Evolutionary conservation across 1,140 invertebrate species (phyloP).

Genomic region (Cryptotermes secundus): DNA sequence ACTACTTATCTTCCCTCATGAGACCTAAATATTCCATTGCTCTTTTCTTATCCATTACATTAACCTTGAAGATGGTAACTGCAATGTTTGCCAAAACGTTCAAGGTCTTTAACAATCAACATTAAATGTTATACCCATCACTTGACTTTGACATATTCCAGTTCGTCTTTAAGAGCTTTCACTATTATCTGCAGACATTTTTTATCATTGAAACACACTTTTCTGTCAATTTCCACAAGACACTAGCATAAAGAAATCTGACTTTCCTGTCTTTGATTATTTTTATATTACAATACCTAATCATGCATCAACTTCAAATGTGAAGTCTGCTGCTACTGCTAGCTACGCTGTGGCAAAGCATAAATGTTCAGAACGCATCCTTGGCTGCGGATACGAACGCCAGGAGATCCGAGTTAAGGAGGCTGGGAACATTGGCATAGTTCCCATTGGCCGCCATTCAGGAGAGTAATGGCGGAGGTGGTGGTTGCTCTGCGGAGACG

Average conservation of each 20-base stretch:
- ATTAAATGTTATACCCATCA: neutral
- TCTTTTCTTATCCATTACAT: too few relatives aligned
- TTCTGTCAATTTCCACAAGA: neutral
- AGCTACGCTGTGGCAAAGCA: neutral
- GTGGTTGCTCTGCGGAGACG: slow-evolving; percentile 31
- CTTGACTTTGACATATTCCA: neutral
- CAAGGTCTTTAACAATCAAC: too few relatives aligned
- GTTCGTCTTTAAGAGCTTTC: neutral
- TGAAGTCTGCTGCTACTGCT: neutral
- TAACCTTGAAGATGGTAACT: too few relatives aligned
- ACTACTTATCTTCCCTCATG: too few relatives aligned
- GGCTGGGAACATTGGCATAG: slow-evolving; percentile 33
- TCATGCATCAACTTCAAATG: neutral
- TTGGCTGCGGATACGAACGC: slow-evolving; percentile 43
- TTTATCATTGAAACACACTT: neutral
- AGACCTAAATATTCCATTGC: too few relatives aligned
- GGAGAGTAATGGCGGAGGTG: slow-evolving; percentile 36
- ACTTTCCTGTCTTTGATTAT: neutral
- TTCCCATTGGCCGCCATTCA: slow-evolving; percentile 39
- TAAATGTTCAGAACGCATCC: slow-evolving; percentile 40
- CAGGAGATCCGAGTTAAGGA: slow-evolving; percentile 41
- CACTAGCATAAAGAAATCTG: neutral
- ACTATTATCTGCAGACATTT: neutral
- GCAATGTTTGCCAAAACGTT: too few relatives aligned
- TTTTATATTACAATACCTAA: slow-evolving; percentile 12